Percentiles rank a stretch among this genome's conserved stretches.
These are phyloP conservation scores for Heliconius hortense DNA, from an alignment of 2,888 invertebrate genomes.

Conservation along the genomic window DNA sequence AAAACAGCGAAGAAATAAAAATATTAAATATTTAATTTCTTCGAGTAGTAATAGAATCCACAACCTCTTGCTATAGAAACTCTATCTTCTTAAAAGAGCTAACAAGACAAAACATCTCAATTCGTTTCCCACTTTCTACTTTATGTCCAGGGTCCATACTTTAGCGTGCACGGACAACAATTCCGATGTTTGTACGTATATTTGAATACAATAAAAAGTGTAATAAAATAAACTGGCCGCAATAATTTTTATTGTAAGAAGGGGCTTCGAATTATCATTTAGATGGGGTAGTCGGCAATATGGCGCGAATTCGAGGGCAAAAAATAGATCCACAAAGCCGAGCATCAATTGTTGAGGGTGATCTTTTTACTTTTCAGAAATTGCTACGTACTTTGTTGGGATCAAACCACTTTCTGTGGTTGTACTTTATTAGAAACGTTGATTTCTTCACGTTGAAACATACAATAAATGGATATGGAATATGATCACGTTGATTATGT, in stretches of 20 bases:
- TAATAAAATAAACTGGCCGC: conserved; percentile 80
- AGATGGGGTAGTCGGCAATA: conserved; percentile 77
- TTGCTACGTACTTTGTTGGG: conserved; percentile 50
- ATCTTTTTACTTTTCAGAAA: conserved; percentile 62
- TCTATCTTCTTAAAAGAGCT: conserved; percentile 29
- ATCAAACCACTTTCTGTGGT: conserved; percentile 53
- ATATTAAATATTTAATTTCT: too few relatives aligned
- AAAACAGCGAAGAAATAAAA: too few relatives aligned
- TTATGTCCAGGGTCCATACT: conserved; percentile 43
- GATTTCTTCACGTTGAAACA: not conserved
- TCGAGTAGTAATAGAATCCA: too few relatives aligned
- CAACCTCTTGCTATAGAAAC: not conserved
- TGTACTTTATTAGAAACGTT: conserved; percentile 39
- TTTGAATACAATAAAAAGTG: conserved; percentile 77
- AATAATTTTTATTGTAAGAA: conserved; percentile 81
- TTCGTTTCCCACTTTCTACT: conserved; percentile 32
- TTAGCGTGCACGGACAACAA: conserved; percentile 41
- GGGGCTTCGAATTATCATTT: conserved; percentile 79
- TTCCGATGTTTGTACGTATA: conserved; percentile 51
- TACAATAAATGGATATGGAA: not conserved
- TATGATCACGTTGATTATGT: not conserved
- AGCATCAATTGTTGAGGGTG: conserved; percentile 62
- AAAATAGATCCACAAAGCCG: conserved; percentile 64
- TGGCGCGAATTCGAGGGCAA: conserved; percentile 68
- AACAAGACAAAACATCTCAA: conserved; percentile 38